These are phyloP conservation scores for Chaetodon auriga DNA, from an alignment of 2,113 vertebrate genomes.

Conservation along the genomic window DNA sequence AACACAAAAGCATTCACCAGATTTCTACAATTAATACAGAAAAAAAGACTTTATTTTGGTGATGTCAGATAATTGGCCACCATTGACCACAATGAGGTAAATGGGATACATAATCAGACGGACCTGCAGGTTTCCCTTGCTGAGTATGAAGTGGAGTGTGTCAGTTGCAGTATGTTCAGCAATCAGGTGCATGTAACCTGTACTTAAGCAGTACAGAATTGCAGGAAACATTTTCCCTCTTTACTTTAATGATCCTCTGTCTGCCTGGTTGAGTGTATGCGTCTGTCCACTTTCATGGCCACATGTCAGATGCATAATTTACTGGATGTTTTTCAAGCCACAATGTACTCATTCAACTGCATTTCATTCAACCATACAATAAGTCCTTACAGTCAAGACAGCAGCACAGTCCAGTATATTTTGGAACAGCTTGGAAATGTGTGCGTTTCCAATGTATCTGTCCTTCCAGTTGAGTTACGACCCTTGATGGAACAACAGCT, in stretches of 20 bases:
- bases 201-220: constrained; percentile 18
- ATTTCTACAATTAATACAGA: not conserved
- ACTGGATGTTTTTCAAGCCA: constrained; percentile 39
- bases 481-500: constrained; percentile 47
- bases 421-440: constrained; percentile 40
- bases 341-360: constrained; percentile 40
- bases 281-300: not conserved
- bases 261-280: not conserved
- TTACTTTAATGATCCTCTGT: constrained; percentile 25
- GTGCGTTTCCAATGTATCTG: constrained; percentile 48
- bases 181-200: constrained; percentile 32
- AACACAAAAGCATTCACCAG: not conserved
- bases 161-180: not conserved
- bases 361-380: constrained; percentile 29
- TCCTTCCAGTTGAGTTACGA: constrained; percentile 53
- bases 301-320: constrained; percentile 30
- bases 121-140: not conserved
- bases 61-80: not conserved
- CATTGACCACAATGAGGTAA: not conserved
- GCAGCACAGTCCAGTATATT: constrained; percentile 8
- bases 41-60: not conserved
- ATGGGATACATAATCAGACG: not conserved
- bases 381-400: constrained; percentile 17
- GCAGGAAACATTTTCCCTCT: constrained; percentile 25
- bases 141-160: not conserved